Conservation (phyloP, 2,797 vertebrate species). For the Liparis tanakae region DNA sequence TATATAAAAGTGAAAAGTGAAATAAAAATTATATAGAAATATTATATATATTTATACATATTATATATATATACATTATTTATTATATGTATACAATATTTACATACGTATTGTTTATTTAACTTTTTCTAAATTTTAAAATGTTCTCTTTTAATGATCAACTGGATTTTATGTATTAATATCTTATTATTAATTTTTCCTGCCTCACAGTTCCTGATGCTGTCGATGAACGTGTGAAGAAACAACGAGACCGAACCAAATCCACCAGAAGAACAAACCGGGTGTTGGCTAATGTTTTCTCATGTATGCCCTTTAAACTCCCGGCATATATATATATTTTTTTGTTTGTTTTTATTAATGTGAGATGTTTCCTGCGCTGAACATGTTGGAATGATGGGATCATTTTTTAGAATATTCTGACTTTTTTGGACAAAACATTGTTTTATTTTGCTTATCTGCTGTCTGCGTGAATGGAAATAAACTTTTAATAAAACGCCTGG, state of each 20-base stretch:
- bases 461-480: constrained; percentile 30
- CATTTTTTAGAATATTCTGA: constrained; percentile 8
- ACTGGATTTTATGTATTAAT: background rate
- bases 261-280: constrained; percentile 45
- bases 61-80: too few species aligned
- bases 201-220: constrained; percentile 79
- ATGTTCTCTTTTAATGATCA: too few species aligned
- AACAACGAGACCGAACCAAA: background rate
- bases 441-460: constrained; percentile 22
- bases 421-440: constrained; percentile 3
- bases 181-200: background rate
- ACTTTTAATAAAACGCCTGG: constrained; percentile 35
- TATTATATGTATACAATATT: too few species aligned
- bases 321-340: background rate
- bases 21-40: too few species aligned
- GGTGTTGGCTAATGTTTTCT: background rate
- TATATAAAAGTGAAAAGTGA: too few species aligned
- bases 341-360: constrained; percentile 16
- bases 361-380: constrained; percentile 15
- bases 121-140: too few species aligned
- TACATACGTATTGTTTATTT: too few species aligned
- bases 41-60: too few species aligned
- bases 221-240: constrained; percentile 84
- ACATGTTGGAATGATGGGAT: background rate
- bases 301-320: constrained; percentile 3